Conservation (phyloP, 2,113 vertebrate species). For the Periophthalmus modestus region DNA sequence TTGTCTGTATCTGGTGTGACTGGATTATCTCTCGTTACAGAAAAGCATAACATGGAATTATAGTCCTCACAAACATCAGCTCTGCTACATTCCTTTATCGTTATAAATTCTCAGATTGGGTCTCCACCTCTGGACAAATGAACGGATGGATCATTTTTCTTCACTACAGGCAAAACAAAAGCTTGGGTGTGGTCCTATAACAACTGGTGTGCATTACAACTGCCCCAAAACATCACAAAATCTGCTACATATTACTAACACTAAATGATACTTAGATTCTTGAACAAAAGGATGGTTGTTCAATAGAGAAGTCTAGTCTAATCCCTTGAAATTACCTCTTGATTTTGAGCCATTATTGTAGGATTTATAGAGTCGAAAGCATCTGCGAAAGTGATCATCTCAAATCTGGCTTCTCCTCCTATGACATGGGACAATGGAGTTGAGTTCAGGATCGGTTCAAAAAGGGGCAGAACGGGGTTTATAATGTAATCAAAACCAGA, state of each 20-base stretch:
- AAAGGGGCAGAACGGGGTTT: not conserved
- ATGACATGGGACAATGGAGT: conserved; percentile 22
- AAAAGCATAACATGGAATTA: conserved; percentile 28
- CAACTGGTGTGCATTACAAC: not conserved
- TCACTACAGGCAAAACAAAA: conserved; percentile 18
- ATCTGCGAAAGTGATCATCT: conserved; percentile 52
- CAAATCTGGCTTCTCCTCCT: conserved; percentile 16
- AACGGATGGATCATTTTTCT: conserved; percentile 35
- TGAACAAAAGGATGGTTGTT: not conserved
- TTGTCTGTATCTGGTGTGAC: conserved; percentile 14
- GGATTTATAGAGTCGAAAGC: conserved; percentile 26
- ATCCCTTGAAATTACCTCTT: conserved; percentile 7
- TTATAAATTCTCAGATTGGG: conserved; percentile 49
- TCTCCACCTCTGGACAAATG: conserved; percentile 33
- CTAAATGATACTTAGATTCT: not conserved
- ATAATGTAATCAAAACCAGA: conserved; percentile 6
- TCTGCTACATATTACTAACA: not conserved
- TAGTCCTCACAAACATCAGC: conserved; percentile 41
- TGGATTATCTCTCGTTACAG: conserved; percentile 8
- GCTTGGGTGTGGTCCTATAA: conserved; percentile 17
- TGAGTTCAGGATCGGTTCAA: conserved; percentile 15
- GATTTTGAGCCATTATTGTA: conserved; percentile 20
- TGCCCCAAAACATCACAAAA: not conserved
- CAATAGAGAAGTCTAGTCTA: not conserved
- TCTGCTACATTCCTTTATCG: conserved; percentile 52